Evolutionary conservation across 1,140 invertebrate species (phyloP), one percentile per base, ranked within the genome.

Genomic region (Phymorhynchus buccinoides): DNA sequence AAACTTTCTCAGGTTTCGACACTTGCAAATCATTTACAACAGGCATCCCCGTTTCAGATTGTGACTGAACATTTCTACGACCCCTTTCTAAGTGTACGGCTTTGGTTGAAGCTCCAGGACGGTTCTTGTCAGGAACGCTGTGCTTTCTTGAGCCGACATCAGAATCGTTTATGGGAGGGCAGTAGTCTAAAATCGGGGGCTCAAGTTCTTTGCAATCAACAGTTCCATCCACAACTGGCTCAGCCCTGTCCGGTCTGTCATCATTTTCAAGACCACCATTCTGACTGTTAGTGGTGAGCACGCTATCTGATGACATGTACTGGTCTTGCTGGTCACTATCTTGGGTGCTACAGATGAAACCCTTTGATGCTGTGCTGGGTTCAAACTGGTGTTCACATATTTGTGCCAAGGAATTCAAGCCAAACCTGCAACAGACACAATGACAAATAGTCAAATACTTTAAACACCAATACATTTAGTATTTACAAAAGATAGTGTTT

Each of bases 381-480:
- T 71, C 68, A 6, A 41, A 37, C 73, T 75, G 73, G 41, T 41
- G 0, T 22, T 39, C 27, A 22, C 73, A 75, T 16, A 75, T 75
- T 27, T 75, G 32, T 41, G 37, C 73, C 6, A 75, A 41, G 2
- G 35, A 27, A 14, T 35, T 30, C 73, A 75, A 30, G 9, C 73
- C 73, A 41, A 75, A 41, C 18, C 73, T 75, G 73, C 32, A 73
- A 73, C 22, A 35, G 68, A n/a, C n/a, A n/a, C n/a, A n/a, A n/a
- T n/a, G n/a, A n/a, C n/a, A n/a, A n/a, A n/a, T n/a, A n/a, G n/a
- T n/a, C n/a, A n/a, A n/a, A n/a, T n/a, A n/a, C n/a, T n/a, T n/a
- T n/a, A n/a, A n/a, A n/a, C n/a, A n/a, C n/a, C n/a, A n/a, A n/a
- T n/a, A n/a, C n/a, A n/a, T n/a, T n/a, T n/a, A n/a, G n/a, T n/a